A percentile compares a stretch with the other conserved stretches of the same genome.
Evolutionary conservation across 2,113 vertebrate species (phyloP).

Genomic region (Himantopus leucocephalus): DNA sequence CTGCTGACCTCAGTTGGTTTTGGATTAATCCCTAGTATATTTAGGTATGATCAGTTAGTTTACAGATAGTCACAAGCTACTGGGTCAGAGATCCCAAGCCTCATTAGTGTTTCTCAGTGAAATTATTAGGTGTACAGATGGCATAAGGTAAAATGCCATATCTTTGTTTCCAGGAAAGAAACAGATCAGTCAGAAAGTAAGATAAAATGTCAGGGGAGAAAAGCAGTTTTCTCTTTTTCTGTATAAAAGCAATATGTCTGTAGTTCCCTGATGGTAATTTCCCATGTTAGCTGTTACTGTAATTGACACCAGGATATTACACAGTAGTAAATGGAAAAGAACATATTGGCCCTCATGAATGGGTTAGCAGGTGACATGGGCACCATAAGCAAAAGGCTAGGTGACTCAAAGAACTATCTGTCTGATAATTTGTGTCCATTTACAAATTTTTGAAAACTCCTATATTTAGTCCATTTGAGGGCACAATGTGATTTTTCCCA

Average conservation of each 20-base stretch:
- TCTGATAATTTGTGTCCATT: not conserved
- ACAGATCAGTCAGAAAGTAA: not conserved
- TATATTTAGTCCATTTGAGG: not conserved
- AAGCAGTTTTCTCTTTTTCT: not conserved
- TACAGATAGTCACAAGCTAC: not conserved
- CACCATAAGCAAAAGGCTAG: not conserved
- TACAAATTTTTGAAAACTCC: not conserved
- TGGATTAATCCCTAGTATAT: not conserved
- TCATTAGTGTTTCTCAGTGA: not conserved
- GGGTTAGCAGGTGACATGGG: not conserved
- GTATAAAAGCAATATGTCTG: not conserved
- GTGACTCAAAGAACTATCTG: not conserved
- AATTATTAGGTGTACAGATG: not conserved
- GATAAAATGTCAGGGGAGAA: not conserved
- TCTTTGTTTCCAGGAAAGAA: not conserved
- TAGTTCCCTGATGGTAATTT: not conserved
- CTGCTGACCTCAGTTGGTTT: not conserved
- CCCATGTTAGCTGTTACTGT: not conserved
- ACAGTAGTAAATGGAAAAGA: not conserved
- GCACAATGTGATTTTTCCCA: not conserved
- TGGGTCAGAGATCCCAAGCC: not conserved
- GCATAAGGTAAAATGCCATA: not conserved
- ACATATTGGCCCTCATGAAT: accelerated
- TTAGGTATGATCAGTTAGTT: not conserved
- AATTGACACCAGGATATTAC: not conserved